These are phyloP conservation scores for Ochlodes sylvanus DNA, from an alignment of 2,888 invertebrate genomes.

Conservation along the genomic window DNA sequence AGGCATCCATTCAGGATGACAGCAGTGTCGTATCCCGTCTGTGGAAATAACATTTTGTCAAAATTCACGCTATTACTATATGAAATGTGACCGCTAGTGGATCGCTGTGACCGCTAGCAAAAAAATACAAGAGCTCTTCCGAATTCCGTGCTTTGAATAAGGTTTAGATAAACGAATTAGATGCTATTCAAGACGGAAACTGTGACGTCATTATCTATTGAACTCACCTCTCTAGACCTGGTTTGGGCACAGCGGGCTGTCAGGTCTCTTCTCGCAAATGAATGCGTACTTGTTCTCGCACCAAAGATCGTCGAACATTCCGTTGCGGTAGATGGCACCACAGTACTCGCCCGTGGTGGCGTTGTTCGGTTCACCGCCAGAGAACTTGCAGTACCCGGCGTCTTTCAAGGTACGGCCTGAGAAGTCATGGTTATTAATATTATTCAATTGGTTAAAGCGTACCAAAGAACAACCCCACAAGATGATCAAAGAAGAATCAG, in stretches of 20 bases:
- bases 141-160: too few species aligned
- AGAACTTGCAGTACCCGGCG: constrained; percentile 58
- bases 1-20: too few species aligned
- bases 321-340: constrained; percentile 51
- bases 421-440: background rate
- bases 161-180: too few species aligned
- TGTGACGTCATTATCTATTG: background rate
- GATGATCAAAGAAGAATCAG: too few species aligned
- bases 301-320: constrained; percentile 53
- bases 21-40: too few species aligned
- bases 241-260: background rate
- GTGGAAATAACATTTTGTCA: too few species aligned
- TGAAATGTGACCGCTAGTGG: too few species aligned
- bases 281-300: constrained; percentile 49
- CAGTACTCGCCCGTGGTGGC: constrained; percentile 52
- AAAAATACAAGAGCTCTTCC: too few species aligned
- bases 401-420: constrained; percentile 55
- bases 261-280: constrained; percentile 50
- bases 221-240: background rate
- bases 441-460: background rate
- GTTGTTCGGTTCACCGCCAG: constrained; percentile 53
- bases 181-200: background rate
- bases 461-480: background rate
- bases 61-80: too few species aligned
- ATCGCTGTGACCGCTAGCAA: too few species aligned